Evolutionary conservation across 2,113 vertebrate genomes (phyloP), one percentile per base, ranked within the genome.

Genomic region (Pedetes capensis): DNA sequence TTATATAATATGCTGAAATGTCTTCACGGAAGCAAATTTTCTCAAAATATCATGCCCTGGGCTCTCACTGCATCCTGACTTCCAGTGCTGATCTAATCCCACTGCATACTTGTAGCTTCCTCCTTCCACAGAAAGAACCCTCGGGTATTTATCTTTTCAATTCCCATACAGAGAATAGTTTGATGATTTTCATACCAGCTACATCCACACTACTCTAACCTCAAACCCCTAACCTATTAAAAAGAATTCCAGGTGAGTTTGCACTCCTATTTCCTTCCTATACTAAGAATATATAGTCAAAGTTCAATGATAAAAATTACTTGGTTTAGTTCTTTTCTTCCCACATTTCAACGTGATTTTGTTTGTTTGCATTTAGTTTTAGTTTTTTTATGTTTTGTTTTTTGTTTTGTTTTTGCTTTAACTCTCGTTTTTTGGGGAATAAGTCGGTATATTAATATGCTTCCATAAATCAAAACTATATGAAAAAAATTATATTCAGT

Each of bases 401-500:
- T n/a, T n/a, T n/a, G n/a, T n/a, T n/a, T 23, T 80, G 32, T 53
- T 82, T 69, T 39, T 42, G 63, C 6, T 79, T 22, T 7, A 10
- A n/a, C 51, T 2, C 66, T 88, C 44, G 59, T 74, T 59, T 39
- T 37, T 72, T 84, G 94, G n/a, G n/a, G 39, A 72, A 47, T 71
- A 49, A 44, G 49, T 81, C 49, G 37, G 29, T 61, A 69, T 18
- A 59, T 91, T 68, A 47, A 12, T 44, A 63, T 42, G 34, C 23
- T 68, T 93, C 57, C 63, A 87, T 87, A 91, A 57, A 12, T 78
- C 59, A 90, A 76, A 87, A 37, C 16, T 29, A 53, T 51, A 34
- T 8, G 32, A 63, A 75, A 63, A 75, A 81, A 81, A 3, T 71
- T 91, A 64, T 44, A 53, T 49, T 69, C 16, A 69, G 68, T 44